Conservation (phyloP, 2,113 vertebrate species). For the Melozone crissalis region DNA sequence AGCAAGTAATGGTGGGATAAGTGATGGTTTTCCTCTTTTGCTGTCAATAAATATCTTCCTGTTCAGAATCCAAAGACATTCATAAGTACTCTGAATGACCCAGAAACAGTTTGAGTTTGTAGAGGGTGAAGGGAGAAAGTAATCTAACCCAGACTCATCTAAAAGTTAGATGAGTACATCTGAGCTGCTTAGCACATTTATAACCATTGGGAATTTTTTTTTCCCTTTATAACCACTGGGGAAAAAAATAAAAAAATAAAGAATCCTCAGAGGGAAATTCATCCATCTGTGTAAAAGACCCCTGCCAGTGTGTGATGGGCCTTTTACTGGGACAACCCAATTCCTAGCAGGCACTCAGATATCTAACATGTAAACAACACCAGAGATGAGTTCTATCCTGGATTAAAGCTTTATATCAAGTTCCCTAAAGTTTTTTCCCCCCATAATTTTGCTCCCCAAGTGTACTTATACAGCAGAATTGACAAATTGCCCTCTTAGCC, state of each 20-base stretch:
- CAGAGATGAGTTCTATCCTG: background rate
- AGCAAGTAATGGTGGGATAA: accelerated
- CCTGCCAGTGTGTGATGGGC: background rate
- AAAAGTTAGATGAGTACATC: background rate
- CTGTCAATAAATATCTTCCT: background rate
- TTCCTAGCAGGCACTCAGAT: background rate
- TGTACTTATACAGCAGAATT: background rate
- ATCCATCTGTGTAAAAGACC: background rate
- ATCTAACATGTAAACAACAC: background rate
- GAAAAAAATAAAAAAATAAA: background rate
- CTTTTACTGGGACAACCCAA: accelerated
- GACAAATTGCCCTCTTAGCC: background rate
- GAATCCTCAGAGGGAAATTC: background rate
- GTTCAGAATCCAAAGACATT: background rate
- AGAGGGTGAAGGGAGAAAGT: background rate
- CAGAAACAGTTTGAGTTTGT: background rate
- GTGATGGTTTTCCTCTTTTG: background rate
- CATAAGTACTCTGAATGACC: background rate
- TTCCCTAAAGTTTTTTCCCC: background rate
- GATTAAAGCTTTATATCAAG: background rate
- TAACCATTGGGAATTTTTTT: too few species aligned
- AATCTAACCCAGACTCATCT: background rate
- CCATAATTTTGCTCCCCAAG: background rate
- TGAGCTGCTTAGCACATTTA: background rate
- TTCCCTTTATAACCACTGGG: background rate